Evolutionary conservation across 2,797 vertebrate genomes (phyloP), one percentile per base, ranked within the genome.

Genomic region (Okamejei kenojei): DNA sequence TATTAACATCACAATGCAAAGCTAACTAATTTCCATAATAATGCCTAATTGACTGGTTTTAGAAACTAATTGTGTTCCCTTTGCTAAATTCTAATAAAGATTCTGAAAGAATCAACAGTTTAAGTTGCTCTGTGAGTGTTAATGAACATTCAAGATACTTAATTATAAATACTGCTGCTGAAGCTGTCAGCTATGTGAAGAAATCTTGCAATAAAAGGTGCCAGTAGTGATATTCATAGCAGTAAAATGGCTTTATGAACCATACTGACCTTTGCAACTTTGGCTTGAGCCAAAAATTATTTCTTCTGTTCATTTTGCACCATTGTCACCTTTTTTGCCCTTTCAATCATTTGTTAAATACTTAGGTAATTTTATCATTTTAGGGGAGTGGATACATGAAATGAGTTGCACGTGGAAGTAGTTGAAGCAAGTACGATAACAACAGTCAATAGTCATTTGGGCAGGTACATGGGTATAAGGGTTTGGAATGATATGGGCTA

Each of bases 151-250:
- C 82, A 86, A 86, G 58, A 63, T 61, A 63, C 58, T 4, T 63
- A 63, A 86, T 7, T 63, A 58, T 58, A 86, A 86, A 86, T 86
- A 58, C 82, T 86, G 82, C 29, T 63, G 82, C 26, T 63, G n/a
- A 86, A 86, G 29, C 61, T 58, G 58, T 86, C 82, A 86, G 13
- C 82, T 86, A 26, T 63, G 29, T 86, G 82, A 86, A 26, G n/a
- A 84, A 61, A 58, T 63, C 82, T 86, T 86, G 58, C 61, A 86
- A 86, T 86, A 86, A 86, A 63, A 86, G 10, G 61, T 86, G 82
- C 54, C 82, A 86, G 29, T 86, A 6, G 29, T 86, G 82, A 15
- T 86, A 6, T 86, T 86, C 58, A 63, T 58, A n/a, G 58, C 29
- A 86, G 26, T 54, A 26, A 29, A 65, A 58, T 63, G 58, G 29